phyloP scores from a whole-genome alignment of 2,888 invertebrate genomes.

The Drosophila mimetica region DNA sequence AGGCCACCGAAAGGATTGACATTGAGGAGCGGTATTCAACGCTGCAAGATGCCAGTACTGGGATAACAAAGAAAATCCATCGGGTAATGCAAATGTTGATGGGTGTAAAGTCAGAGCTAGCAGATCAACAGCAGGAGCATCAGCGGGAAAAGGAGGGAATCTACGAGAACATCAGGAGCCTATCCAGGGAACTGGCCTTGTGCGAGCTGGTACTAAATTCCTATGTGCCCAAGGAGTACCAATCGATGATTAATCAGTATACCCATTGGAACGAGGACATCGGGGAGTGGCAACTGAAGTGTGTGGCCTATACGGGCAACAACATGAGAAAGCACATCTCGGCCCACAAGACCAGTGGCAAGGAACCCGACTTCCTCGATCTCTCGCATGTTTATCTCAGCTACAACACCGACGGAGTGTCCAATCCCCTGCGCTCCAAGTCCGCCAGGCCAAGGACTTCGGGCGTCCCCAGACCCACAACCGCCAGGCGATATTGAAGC shows the following conservation, averaged over 20 bases:
- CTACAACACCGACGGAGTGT: constrained; percentile 86
- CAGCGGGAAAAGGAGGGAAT: constrained; percentile 98
- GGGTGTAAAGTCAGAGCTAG: constrained; percentile 93
- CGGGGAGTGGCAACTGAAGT: constrained; percentile 98
- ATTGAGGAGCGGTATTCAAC: constrained; percentile 97
- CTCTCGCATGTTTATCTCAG: constrained; percentile 88
- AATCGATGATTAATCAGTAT: constrained; percentile 94
- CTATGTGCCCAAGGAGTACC: constrained; percentile 97
- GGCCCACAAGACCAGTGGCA: constrained; percentile 82
- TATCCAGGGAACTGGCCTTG: constrained; percentile 95
- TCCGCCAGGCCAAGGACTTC: constrained; percentile 85
- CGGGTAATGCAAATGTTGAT: constrained; percentile 94
- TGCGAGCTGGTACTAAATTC: constrained; percentile 95
- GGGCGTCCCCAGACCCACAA: constrained; percentile 86
- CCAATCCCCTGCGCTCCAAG: constrained; percentile 86
- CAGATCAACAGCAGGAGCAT: constrained; percentile 96
- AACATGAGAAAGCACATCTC: constrained; percentile 93
- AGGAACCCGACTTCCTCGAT: constrained; percentile 87
- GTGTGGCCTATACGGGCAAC: constrained; percentile 99
- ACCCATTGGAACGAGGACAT: constrained; percentile 99
- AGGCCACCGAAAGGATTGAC: constrained; percentile 96
- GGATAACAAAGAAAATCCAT: constrained; percentile 96
- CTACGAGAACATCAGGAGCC: constrained; percentile 95
- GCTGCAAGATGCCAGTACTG: constrained; percentile 97
- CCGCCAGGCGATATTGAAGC: constrained; percentile 83